Percentiles rank a stretch among this genome's conserved stretches.
Conservation (phyloP, 2,797 vertebrate genomes). For the Intellagama lesueurii region DNA sequence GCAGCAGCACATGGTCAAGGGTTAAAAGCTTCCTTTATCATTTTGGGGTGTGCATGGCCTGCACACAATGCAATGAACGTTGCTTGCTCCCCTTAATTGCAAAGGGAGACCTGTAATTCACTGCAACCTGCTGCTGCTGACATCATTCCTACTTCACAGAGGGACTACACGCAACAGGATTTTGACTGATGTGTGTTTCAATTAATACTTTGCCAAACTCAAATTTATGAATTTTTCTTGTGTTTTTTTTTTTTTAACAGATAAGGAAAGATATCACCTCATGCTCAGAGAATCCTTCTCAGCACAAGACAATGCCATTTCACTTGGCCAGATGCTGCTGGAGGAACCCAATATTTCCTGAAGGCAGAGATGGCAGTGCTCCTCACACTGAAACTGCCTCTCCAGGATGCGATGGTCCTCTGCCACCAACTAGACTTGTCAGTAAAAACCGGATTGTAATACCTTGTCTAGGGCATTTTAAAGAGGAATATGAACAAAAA, state of each 20-base stretch:
- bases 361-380: conserved; percentile 59
- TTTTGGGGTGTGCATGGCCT: no score
- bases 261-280: conserved; percentile 36
- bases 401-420: conserved; percentile 49
- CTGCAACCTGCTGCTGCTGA: no score
- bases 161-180: no score
- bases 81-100: no score
- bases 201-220: conserved; percentile 10
- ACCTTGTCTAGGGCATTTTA: conserved; percentile 80
- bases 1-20: no score
- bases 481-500: conserved; percentile 82
- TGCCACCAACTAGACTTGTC: conserved; percentile 47
- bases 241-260: conserved; percentile 15
- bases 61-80: no score
- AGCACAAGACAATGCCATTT: conserved; percentile 82
- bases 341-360: conserved; percentile 71
- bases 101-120: no score
- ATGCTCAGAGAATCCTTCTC: background rate
- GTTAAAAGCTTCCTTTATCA: no score
- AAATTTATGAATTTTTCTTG: conserved; percentile 1
- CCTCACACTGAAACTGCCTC: conserved; percentile 43
- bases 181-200: background rate
- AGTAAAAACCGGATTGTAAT: conserved; percentile 85
- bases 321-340: conserved; percentile 83
- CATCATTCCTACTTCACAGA: no score